phyloP scores from a whole-genome alignment of 1,140 invertebrate species.

The Drosophila fuyamai region DNA sequence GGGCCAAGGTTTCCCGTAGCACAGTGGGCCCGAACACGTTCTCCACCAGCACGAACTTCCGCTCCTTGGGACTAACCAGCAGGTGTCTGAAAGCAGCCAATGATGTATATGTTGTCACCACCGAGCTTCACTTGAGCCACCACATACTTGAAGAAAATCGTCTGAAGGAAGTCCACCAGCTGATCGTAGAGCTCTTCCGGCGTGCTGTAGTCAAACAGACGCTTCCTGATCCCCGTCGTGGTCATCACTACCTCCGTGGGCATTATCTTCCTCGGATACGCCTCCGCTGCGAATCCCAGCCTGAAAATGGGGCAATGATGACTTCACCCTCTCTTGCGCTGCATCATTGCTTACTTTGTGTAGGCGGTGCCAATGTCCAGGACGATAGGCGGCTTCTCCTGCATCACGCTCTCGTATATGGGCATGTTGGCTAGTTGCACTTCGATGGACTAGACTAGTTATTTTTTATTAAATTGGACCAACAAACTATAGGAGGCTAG shows the following conservation, averaged over 20 bases:
- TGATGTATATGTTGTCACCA: conserved; percentile 8
- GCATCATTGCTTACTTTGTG: conserved; percentile 91
- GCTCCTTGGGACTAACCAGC: conserved; percentile 96
- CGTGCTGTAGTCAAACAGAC: conserved; percentile 90
- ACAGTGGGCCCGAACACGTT: conserved; percentile 92
- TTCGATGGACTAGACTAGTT: background rate
- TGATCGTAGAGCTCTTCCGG: conserved; percentile 93
- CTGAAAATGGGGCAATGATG: conserved; percentile 85
- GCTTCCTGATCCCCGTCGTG: conserved; percentile 87
- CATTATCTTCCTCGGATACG: conserved; percentile 94
- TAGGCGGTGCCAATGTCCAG: conserved; percentile 96
- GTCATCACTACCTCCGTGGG: conserved; percentile 90
- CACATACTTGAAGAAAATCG: conserved; percentile 93
- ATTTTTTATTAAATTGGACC: background rate
- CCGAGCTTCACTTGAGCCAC: conserved; percentile 24
- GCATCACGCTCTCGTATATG: conserved; percentile 91
- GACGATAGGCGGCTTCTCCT: conserved; percentile 95
- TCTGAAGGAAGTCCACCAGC: conserved; percentile 95
- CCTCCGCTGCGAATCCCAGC: conserved; percentile 96
- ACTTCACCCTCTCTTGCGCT: conserved; percentile 44
- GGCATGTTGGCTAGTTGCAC: conserved; percentile 85
- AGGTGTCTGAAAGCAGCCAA: conserved; percentile 88
- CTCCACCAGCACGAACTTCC: conserved; percentile 95
- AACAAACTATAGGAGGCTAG: background rate
- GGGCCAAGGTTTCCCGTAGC: conserved; percentile 94